Evolutionary conservation across 2,113 vertebrate genomes (phyloP), one percentile per base, ranked within the genome.

Genomic region (Erinaceus europaeus): DNA sequence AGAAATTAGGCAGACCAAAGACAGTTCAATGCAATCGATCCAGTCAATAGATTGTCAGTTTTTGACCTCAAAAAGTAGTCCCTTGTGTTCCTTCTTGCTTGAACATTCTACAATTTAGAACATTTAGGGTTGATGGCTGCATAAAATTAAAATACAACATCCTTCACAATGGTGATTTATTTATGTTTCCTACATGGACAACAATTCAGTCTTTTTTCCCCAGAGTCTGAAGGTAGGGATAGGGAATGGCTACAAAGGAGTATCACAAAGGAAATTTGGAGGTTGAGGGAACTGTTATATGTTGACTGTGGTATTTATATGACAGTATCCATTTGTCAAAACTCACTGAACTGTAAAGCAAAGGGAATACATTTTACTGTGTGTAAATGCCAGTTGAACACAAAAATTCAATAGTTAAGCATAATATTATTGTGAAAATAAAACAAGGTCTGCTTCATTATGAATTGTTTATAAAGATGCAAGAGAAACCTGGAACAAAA

Each of bases 361-460:
- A 84, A 92, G 84, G 57, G 17, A 78, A 81, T 46, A 76, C 10
- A 67, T 40, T 52, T 90, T 76, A 92, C 25, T 52, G 40, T 48
- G 21, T 67, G 25, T 32, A 74, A 90, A 91, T 76, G 79, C 86
- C 3, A 53, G 5, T 55, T 88, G 52, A 83, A 76, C 79, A 73
- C 5, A 68, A 64, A 83, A 75, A 55, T 59, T 46, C 15, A 74
- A 57, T 71, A 72, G 52, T 44, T 75, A 78, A 64, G 18, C 48
- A 59, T 32, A 80, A 62, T 50, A 69, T 13, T 91, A 25, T 71
- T 90, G 46, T 6, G 20, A 92, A 76, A 5, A 86, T 75, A 88
- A 90, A 88, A 68, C 5, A 75, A 73, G 4, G 42, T 64, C 8
- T 21, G 34, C 38, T 79, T 75, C 89, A 18, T 61, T 15, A 50